Base-by-base conservation (phyloP, 2,797 vertebrate species). In the Trematomus bernacchii region DNA sequence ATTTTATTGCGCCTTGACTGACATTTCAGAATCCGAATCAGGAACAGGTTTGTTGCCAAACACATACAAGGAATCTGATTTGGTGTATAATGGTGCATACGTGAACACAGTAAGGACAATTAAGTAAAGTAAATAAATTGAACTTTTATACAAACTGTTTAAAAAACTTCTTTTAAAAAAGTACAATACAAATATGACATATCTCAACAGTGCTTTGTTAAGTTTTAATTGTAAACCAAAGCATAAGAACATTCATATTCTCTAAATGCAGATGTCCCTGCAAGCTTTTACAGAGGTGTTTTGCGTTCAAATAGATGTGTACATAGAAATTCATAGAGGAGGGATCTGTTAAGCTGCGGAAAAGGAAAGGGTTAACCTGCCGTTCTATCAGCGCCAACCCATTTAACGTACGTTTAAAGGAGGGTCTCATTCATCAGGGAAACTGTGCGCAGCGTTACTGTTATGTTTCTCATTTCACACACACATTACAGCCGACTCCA, bases 401-500 rank as follows among this genome's bases (percentile, higher is more conserved):
- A 78, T 85, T 87, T 87, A 86, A 82, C 70, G 52, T 3, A 51
- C 76, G 71, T 82, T 80, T 83, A 84, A 82, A 82, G 46, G 71
- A 27, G 74, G 72, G 67, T 70, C 78, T 79, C 76, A 80, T 89
- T 89, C 82, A 85, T 92, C 85, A 86, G 46, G 63, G 71, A 76
- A 89, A 80, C 55, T 42, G 76, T 65, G 77, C 79, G 68, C 76
- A 75, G 64, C 8, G 14, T 84, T 73, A 54, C 84, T 71, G 81
- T 81, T 84, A 85, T 88, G 84, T 82, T 84, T 86, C 78, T 87
- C 79, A 87, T 86, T 92, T 91, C 85, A 84, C 87, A 87, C 86
- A 83, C 80, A 87, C 73, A 84, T 85, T 84, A 80, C 74, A 71
- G 73, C 79, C 1, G 57, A 66, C 85, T 83, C 62, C 53, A 10